These are phyloP conservation scores for Chaetoderma sp. DNA, from an alignment of 2,888 invertebrate genomes.

Conservation along the genomic window DNA sequence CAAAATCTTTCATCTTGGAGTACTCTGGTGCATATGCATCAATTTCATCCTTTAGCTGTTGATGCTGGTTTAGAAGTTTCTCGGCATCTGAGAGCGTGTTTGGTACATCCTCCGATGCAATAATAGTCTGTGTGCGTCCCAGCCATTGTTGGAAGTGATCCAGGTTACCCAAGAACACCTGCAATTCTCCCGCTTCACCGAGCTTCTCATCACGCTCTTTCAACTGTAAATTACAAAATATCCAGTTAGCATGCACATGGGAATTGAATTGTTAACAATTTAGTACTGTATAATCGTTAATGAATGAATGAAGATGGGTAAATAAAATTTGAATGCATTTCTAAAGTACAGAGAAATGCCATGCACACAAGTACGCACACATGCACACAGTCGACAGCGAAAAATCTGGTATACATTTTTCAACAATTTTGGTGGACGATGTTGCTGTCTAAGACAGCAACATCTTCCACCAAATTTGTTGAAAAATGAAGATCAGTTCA, in stretches of 20 bases:
- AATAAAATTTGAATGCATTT: background rate
- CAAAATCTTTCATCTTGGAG: slow-evolving; percentile 99
- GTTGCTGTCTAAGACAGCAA: too few relatives aligned
- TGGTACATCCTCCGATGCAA: slow-evolving; percentile 69
- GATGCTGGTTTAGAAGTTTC: slow-evolving; percentile 95
- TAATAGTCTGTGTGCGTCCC: slow-evolving; percentile 97
- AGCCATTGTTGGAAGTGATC: slow-evolving; percentile 99
- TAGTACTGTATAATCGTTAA: background rate
- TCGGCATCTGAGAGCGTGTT: slow-evolving; percentile 83
- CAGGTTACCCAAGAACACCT: slow-evolving; percentile 86
- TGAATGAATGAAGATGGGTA: background rate
- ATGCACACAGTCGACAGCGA: too few relatives aligned
- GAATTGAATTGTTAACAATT: too few relatives aligned
- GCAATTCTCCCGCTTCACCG: slow-evolving; percentile 98
- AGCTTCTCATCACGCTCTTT: slow-evolving; percentile 98
- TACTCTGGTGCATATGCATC: slow-evolving; percentile 99
- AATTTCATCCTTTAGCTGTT: slow-evolving; percentile 98
- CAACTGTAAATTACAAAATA: slow-evolving; percentile 73
- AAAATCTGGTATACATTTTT: too few relatives aligned
- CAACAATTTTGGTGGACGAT: too few relatives aligned
- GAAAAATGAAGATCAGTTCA: too few relatives aligned
- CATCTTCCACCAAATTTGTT: too few relatives aligned
- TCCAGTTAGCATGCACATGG: background rate
- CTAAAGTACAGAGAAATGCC: background rate
- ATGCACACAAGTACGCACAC: too few relatives aligned